Evolutionary conservation across 2,797 vertebrate genomes (phyloP).

Genomic region (Oreochromis grahami): DNA sequence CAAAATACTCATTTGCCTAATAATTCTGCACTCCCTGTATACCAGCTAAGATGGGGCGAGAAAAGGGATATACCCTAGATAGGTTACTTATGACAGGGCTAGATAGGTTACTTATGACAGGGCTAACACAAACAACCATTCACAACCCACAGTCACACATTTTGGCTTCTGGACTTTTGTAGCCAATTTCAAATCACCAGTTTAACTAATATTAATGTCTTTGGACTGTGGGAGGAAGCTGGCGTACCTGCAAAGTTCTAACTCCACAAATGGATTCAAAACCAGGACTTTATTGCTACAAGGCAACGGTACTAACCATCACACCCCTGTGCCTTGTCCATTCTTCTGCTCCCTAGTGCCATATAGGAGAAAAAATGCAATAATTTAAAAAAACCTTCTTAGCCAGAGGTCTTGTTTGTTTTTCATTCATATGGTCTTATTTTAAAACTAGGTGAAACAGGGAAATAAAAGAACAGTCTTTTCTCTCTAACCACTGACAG

Average conservation of each 20-base stretch:
- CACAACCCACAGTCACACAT: background rate
- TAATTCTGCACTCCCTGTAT: too few species aligned
- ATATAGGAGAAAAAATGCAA: background rate
- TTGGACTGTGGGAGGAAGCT: background rate
- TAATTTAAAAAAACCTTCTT: background rate
- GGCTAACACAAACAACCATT: background rate
- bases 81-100: background rate
- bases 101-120: background rate
- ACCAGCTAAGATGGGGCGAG: background rate
- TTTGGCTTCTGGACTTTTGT: background rate
- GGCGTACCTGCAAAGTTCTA: background rate
- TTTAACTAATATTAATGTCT: background rate
- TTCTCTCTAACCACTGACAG: background rate
- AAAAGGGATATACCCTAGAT: background rate
- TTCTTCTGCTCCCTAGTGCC: background rate
- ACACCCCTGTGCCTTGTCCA: background rate
- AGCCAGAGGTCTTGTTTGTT: fast-evolving
- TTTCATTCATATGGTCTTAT: background rate
- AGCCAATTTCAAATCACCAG: background rate
- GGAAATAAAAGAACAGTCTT: background rate
- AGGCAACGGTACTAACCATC: background rate
- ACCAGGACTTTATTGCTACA: background rate
- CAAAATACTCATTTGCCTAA: too few species aligned
- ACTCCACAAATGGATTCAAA: background rate
- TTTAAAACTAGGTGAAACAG: background rate